Evolutionary conservation across 2,888 invertebrate species (phyloP), one percentile per base, ranked within the genome.

Genomic region (Dromius quadrimaculatus): DNA sequence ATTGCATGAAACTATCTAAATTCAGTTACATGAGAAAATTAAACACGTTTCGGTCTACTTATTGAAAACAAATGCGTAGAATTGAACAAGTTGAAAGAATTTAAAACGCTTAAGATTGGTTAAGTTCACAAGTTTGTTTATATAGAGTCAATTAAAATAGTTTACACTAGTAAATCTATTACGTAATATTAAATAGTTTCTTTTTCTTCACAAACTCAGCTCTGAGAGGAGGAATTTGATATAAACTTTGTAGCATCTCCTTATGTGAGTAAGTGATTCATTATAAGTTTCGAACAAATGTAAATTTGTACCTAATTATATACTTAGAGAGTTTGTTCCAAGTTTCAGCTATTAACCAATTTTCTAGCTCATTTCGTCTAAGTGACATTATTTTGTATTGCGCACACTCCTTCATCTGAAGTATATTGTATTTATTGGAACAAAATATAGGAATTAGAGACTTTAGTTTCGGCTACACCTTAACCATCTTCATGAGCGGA

Each of bases 131-230:
- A 13, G 47, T 47, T 47, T 47, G 23, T 47, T 22, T 47, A 47
- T 23, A n/a, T 47, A n/a, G 47, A 13, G 15, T 54, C 50, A 54
- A 54, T 54, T 28, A 54, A 54, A 54, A 54, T 54, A 47, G 23
- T 47, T 47, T 47, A 47, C 47, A 23, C 22, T 15, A 41, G 3
- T 47, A 47, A 47, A 47, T 47, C 47, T 13, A 47, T 47, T 47
- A 47, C 23, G 47, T 47, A 47, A 47, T 47, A 22, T 47, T 47
- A 47, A 23, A 11, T 47, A 47, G 23, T 47, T 22, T 23, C 9
- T 5, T 3, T 28, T 28, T 28, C 28, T 28, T 5, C 4, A 23
- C 11, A 13, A 47, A 47, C 5, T 47, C 23, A 23, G 47, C 23
- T 47, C 9, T 6, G 11, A 23, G 28, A 28, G 28, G 47, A 47